These are phyloP conservation scores for Poeciliopsis gracilis DNA, from an alignment of 2,797 vertebrate species.

Conservation along the genomic window DNA sequence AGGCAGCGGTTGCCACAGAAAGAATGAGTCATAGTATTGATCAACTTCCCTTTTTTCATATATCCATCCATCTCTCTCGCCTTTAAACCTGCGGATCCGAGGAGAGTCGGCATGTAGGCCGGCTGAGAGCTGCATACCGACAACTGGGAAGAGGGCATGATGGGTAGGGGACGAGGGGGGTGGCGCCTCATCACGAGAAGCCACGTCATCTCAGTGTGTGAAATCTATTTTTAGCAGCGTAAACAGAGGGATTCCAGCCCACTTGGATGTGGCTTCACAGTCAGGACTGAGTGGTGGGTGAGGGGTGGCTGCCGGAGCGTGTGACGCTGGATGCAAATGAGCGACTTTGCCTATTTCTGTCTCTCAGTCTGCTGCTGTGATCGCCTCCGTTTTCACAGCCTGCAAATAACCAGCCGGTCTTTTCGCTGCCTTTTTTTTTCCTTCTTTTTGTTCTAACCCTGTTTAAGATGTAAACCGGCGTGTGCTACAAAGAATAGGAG, in stretches of 20 bases:
- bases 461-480: neutral
- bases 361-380: constrained; percentile 17
- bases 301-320: constrained; percentile 26
- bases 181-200: constrained; percentile 55
- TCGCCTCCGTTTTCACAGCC: neutral
- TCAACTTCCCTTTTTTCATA: constrained; percentile 35
- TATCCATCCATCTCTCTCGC: neutral
- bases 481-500: neutral
- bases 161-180: neutral
- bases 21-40: constrained; percentile 84
- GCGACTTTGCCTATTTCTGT: constrained; percentile 8
- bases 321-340: constrained; percentile 45
- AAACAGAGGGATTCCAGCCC: constrained; percentile 78
- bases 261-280: constrained; percentile 51
- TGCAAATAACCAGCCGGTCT: constrained; percentile 30
- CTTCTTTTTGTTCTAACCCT: constrained; percentile 3
- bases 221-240: constrained; percentile 77
- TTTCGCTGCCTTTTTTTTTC: constrained; percentile 4
- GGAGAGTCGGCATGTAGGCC: constrained; percentile 24
- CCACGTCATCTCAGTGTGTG: constrained; percentile 70
- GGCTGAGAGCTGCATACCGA: constrained; percentile 51
- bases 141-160: constrained; percentile 5
- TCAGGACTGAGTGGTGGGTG: constrained; percentile 4
- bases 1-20: constrained; percentile 77
- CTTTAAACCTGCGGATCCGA: constrained; percentile 9